Conservation (phyloP, 92 coral and sea anemone species). For the Zoanthus sansibaricus region DNA sequence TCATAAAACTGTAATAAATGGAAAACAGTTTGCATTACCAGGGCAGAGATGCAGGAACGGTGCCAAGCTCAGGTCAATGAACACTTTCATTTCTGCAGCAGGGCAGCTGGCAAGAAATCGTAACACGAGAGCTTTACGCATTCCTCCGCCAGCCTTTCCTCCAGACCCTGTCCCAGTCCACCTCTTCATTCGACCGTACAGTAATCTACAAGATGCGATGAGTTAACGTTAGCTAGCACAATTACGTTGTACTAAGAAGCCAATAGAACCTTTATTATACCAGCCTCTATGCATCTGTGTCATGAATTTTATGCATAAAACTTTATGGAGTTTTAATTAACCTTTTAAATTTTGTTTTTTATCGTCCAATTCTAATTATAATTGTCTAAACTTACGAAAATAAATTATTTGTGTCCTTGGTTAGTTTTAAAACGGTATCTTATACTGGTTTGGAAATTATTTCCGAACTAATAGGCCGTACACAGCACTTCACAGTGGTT, state of each 20-base stretch:
- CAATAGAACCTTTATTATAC: neutral
- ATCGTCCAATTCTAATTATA: too few species aligned
- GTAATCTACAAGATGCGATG: constrained; percentile 54
- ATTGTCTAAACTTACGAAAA: too few species aligned
- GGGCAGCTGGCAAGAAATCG: constrained; percentile 91
- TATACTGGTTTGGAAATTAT: too few species aligned
- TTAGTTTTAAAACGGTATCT: too few species aligned
- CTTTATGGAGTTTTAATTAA: too few species aligned
- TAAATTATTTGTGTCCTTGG: too few species aligned
- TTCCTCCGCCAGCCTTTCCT: constrained; percentile 85
- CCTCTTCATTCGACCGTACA: constrained; percentile 95
- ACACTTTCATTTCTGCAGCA: constrained; percentile 79
- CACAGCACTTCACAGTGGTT: too few species aligned
- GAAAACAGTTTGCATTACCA: constrained; percentile 53
- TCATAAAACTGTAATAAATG: too few species aligned
- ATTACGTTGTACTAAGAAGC: neutral
- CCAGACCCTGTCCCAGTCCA: constrained; percentile 95
- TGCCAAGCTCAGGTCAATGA: constrained; percentile 87
- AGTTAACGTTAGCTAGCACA: neutral
- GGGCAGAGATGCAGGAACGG: constrained; percentile 84
- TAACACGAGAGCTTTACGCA: constrained; percentile 79
- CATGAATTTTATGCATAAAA: too few species aligned
- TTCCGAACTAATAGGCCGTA: too few species aligned
- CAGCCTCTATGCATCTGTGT: neutral
- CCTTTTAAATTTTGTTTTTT: too few species aligned